These are phyloP conservation scores for Phasia obesa DNA, from an alignment of 2,888 invertebrate species.

Conservation along the genomic window DNA sequence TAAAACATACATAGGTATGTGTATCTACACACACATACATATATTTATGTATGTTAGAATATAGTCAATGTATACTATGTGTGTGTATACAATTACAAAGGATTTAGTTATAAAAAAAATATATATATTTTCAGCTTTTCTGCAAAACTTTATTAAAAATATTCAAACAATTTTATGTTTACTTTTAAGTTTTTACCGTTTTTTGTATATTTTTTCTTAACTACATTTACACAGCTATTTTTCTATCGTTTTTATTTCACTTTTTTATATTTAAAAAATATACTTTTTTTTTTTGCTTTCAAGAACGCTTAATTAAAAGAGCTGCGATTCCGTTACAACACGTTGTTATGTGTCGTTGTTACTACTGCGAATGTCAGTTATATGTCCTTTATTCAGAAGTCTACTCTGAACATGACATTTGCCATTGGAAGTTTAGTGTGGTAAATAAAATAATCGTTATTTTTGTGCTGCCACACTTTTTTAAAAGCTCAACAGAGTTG, in stretches of 20 bases:
- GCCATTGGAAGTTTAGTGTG: conserved; percentile 43
- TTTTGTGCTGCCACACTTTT: conserved; percentile 74
- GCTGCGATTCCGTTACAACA: conserved; percentile 66
- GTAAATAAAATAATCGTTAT: conserved; percentile 75
- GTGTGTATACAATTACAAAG: conserved; percentile 10
- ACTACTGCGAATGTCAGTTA: conserved; percentile 78
- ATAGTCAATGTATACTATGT: conserved; percentile 16
- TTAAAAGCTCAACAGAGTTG: conserved; percentile 43
- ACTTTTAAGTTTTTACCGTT: conserved; percentile 28
- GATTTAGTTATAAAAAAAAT: conserved; percentile 18
- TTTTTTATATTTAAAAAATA: conserved; percentile 29
- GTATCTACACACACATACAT: conserved; percentile 9
- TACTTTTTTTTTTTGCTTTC: conserved; percentile 36
- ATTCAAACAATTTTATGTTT: background rate
- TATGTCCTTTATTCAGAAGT: conserved; percentile 70
- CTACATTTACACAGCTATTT: background rate
- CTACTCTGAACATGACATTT: conserved; percentile 62
- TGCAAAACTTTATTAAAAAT: background rate
- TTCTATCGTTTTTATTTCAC: background rate
- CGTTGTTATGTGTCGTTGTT: conserved; percentile 73
- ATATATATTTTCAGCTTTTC: background rate
- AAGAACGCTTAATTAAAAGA: conserved; percentile 32
- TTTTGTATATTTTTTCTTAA: background rate
- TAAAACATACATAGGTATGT: conserved; percentile 23
- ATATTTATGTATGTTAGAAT: conserved; percentile 8